A percentile compares a stretch with the other conserved stretches of the same genome.
Evolutionary conservation across 2,113 vertebrate species (phyloP).

Genomic region (Hippoglossus stenolepis): DNA sequence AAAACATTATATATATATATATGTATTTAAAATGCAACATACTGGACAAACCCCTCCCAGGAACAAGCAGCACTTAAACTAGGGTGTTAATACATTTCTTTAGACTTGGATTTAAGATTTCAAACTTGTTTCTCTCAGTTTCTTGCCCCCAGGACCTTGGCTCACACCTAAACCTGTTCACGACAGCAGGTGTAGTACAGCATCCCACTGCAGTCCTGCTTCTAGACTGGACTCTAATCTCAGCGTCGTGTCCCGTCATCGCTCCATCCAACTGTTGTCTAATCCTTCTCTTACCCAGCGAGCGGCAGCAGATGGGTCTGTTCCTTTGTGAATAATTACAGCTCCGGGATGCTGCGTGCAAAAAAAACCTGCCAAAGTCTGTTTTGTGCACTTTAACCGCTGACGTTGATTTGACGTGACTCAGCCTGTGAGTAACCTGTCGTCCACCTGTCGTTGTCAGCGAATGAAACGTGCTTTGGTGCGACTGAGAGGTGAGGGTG

Average conservation of each 20-base stretch:
- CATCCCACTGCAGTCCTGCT: not conserved
- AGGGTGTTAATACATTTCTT: too few species aligned
- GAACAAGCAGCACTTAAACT: too few species aligned
- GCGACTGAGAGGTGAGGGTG: too few species aligned
- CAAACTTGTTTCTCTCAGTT: too few species aligned
- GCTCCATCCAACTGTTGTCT: conserved; percentile 49
- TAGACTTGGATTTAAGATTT: too few species aligned
- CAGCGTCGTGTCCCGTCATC: conserved; percentile 17
- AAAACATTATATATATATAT: too few species aligned
- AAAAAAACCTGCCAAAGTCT: not conserved
- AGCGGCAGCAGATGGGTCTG: conserved; percentile 55
- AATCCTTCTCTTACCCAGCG: conserved; percentile 36
- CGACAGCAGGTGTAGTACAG: conserved; percentile 33
- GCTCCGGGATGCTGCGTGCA: conserved; percentile 4
- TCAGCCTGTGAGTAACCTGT: conserved; percentile 40
- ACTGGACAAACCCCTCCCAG: too few species aligned
- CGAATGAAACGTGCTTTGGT: too few species aligned
- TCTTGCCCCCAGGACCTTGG: not conserved
- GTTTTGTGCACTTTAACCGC: conserved; percentile 12
- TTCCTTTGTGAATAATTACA: conserved; percentile 61
- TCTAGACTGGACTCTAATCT: conserved; percentile 25
- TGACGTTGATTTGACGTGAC: conserved; percentile 52
- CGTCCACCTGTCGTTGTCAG: conserved; percentile 25
- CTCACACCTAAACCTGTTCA: conserved; percentile 2
- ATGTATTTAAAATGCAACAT: too few species aligned